These are phyloP conservation scores for Chrysochloris asiatica DNA, from an alignment of 2,113 vertebrate genomes.

Conservation along the genomic window DNA sequence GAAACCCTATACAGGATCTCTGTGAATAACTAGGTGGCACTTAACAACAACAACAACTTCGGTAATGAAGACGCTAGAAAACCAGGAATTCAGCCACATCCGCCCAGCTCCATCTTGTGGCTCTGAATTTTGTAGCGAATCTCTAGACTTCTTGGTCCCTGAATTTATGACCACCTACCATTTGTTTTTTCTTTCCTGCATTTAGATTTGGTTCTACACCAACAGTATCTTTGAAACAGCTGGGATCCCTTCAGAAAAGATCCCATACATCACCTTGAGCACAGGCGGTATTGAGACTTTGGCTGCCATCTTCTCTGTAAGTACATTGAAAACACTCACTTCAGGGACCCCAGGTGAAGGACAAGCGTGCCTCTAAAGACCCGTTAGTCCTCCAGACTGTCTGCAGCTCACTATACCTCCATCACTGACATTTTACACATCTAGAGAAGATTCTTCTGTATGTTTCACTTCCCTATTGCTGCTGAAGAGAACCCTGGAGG, in stretches of 20 bases:
- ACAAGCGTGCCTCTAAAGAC: accelerated
- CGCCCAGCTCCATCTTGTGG: accelerated
- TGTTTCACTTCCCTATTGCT: background rate
- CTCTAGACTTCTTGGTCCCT: background rate
- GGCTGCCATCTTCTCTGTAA: slow-evolving; percentile 93
- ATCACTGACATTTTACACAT: no score
- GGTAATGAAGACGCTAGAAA: background rate
- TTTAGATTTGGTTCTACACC: slow-evolving; percentile 98
- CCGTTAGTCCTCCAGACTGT: background rate
- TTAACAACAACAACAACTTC: no score
- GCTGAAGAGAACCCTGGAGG: no score
- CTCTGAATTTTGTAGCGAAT: background rate
- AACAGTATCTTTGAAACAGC: slow-evolving; percentile 91
- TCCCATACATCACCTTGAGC: slow-evolving; percentile 94
- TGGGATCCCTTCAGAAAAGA: slow-evolving; percentile 85
- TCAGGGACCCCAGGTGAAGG: accelerated
- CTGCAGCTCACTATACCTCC: no score
- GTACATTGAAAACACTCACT: slow-evolving; percentile 57
- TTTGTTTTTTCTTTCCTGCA: background rate
- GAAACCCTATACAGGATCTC: no score
- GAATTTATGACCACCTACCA: background rate
- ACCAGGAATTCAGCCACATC: accelerated
- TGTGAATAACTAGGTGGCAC: no score
- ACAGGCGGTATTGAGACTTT: slow-evolving; percentile 92
- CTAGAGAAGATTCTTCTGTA: background rate